phyloP scores from a whole-genome alignment of 2,888 invertebrate species.

The Drymonia ruficornis region DNA sequence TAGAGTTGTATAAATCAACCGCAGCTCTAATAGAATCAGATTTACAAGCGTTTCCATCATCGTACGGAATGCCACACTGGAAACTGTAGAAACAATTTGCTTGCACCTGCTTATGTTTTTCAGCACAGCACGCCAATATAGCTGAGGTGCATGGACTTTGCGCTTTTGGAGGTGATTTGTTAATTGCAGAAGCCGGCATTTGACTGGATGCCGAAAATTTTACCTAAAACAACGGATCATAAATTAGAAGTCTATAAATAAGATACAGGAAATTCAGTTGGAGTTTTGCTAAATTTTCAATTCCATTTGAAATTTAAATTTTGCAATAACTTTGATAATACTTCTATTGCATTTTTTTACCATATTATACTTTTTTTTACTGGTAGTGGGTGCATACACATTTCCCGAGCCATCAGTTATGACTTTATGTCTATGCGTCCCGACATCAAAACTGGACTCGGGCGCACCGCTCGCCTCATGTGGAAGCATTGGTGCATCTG shows the following conservation, averaged over 20 bases:
- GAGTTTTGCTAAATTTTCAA: no score
- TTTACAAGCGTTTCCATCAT: slow-evolving; percentile 1
- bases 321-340: no score
- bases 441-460: no score
- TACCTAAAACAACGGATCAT: not conserved
- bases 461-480: no score
- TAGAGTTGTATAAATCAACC: not conserved
- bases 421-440: no score
- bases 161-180: not conserved
- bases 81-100: not conserved
- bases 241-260: not conserved
- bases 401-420: no score
- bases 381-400: no score
- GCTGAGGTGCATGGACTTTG: not conserved
- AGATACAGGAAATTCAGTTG: no score
- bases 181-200: not conserved
- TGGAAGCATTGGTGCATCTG: no score
- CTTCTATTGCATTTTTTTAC: no score
- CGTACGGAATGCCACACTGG: not conserved
- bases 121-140: not conserved
- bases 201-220: not conserved
- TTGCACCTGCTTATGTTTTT: not conserved
- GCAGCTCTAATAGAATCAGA: not conserved
- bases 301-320: no score
- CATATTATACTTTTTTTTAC: no score